Evolutionary conservation across 53 echinoderm and acorn worm genomes (phyloP).

Genomic region (Echinarachnius parma): DNA sequence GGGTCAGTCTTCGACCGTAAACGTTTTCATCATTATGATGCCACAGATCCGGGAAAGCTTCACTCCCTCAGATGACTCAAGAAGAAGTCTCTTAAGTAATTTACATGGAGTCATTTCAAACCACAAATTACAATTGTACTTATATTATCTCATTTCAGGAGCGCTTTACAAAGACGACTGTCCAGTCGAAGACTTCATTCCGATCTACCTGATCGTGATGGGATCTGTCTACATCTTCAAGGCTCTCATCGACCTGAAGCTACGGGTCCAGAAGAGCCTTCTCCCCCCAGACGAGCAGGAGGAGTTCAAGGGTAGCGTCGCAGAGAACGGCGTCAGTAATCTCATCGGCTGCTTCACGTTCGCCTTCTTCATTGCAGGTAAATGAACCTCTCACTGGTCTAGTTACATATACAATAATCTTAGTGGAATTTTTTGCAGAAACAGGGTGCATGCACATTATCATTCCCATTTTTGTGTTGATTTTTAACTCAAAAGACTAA

Average conservation of each 20-base stretch:
- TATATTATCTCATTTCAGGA: conserved; percentile 28
- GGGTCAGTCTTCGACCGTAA: too few relatives aligned
- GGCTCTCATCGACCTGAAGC: conserved; percentile 53
- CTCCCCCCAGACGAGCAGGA: not conserved
- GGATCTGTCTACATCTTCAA: conserved; percentile 68
- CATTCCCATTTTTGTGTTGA: too few relatives aligned
- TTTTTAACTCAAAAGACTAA: too few relatives aligned
- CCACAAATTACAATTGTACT: not conserved
- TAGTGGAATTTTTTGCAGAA: too few relatives aligned
- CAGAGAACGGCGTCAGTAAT: not conserved
- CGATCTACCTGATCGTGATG: conserved; percentile 65
- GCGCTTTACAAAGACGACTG: conserved; percentile 56
- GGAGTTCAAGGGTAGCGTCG: not conserved
- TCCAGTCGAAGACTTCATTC: conserved; percentile 57
- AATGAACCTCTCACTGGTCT: too few relatives aligned
- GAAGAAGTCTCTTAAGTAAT: too few relatives aligned
- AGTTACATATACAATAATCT: too few relatives aligned
- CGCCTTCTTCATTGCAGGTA: not conserved
- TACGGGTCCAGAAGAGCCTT: not conserved
- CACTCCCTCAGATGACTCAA: too few relatives aligned
- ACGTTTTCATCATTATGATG: too few relatives aligned
- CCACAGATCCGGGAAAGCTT: too few relatives aligned
- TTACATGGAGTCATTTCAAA: too few relatives aligned
- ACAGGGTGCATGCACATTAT: too few relatives aligned
- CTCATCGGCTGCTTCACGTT: not conserved